A percentile compares a stretch with the other conserved stretches of the same genome.
These are phyloP conservation scores for Anthrax anthrax DNA, from an alignment of 2,888 invertebrate species.

Conservation along the genomic window DNA sequence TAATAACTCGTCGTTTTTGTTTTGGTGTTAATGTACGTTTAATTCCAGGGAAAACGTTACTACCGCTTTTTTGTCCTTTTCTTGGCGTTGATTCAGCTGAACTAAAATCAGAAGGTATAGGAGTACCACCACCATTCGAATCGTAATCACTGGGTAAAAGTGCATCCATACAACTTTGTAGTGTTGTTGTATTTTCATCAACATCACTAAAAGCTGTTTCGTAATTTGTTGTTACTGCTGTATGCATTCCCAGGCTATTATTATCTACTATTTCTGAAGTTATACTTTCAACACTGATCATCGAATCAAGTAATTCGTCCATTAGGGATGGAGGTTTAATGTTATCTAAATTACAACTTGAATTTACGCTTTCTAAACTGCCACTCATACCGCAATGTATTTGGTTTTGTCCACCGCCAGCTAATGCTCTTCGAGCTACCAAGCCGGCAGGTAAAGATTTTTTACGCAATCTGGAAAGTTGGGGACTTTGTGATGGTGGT, in stretches of 20 bases:
- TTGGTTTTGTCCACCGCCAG: constrained; percentile 40
- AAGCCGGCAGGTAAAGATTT: constrained; percentile 55
- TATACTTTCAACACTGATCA: constrained; percentile 72
- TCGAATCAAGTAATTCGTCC: constrained; percentile 62
- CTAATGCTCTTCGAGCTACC: constrained; percentile 57
- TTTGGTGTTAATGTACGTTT: constrained; percentile 49
- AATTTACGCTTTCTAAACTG: constrained; percentile 47
- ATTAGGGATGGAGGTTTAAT: constrained; percentile 73
- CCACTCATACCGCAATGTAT: constrained; percentile 33
- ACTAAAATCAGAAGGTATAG: constrained; percentile 53
- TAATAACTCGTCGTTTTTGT: constrained; percentile 56
- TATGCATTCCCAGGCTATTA: constrained; percentile 25
- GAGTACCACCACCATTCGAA: constrained; percentile 39
- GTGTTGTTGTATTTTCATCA: constrained; percentile 42
- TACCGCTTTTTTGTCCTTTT: constrained; percentile 36
- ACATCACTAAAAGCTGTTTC: constrained; percentile 43
- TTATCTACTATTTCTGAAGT: constrained; percentile 60
- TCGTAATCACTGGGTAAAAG: constrained; percentile 35
- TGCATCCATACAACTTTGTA: constrained; percentile 40
- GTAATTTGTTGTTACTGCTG: constrained; percentile 29
- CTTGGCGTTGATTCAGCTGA: constrained; percentile 66
- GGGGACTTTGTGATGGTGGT: constrained; percentile 18
- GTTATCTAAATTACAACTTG: constrained; percentile 55
- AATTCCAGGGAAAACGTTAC: constrained; percentile 12
- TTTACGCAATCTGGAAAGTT: constrained; percentile 39